Percentiles rank a stretch among this genome's conserved stretches.
Conservation (phyloP, 2,797 vertebrate species). For the Gymnothorax reevesii region DNA sequence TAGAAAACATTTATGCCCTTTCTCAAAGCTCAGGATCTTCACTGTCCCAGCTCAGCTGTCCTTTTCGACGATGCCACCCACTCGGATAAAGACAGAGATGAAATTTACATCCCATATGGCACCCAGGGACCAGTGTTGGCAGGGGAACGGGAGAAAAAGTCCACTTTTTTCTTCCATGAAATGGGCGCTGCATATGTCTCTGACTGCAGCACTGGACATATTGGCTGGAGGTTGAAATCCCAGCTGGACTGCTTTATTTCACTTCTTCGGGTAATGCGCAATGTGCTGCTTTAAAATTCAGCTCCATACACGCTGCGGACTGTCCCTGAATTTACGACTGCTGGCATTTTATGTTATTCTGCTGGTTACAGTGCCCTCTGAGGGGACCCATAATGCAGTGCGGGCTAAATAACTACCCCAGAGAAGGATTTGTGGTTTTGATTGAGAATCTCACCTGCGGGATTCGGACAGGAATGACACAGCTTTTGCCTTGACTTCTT, state of each 20-base stretch:
- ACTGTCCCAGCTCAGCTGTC: slow-evolving; percentile 16
- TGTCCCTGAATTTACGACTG: background rate
- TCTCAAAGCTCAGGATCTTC: slow-evolving; percentile 8
- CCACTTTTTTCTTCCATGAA: background rate
- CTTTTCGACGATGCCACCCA: background rate
- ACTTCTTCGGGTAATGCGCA: background rate
- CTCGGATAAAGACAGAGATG: slow-evolving; percentile 18
- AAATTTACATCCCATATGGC: slow-evolving; percentile 16
- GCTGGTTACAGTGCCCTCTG: background rate
- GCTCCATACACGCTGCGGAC: background rate
- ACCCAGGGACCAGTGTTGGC: background rate
- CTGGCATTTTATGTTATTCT: background rate
- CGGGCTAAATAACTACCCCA: background rate
- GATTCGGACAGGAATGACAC: background rate
- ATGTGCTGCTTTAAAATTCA: background rate
- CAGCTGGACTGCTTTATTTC: background rate
- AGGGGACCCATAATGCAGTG: too few relatives aligned
- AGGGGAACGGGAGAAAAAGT: background rate
- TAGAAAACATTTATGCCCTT: slow-evolving; percentile 2
- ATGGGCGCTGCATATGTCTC: background rate
- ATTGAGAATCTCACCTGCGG: background rate
- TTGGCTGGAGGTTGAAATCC: background rate
- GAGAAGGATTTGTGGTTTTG: background rate
- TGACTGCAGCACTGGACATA: background rate
- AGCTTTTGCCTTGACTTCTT: background rate